Conservation (phyloP, 2,113 vertebrate species). For the Halichoerus grypus region DNA sequence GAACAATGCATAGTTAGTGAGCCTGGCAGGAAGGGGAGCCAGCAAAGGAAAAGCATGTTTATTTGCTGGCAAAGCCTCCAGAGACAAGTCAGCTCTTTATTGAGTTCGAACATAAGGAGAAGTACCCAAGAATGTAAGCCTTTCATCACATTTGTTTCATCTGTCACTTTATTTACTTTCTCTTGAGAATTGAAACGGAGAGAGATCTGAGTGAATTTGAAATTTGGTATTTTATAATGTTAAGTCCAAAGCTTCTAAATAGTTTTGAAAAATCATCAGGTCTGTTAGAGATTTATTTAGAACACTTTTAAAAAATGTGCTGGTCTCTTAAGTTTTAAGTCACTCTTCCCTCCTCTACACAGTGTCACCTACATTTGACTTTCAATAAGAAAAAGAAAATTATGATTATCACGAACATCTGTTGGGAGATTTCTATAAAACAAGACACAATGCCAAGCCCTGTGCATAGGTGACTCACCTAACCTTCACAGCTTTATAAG, state of each 20-base stretch:
- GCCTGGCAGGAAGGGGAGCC: background rate
- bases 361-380: background rate
- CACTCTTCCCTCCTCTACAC: background rate
- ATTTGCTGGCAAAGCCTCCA: conserved; percentile 53
- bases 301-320: conserved; percentile 25
- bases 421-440: background rate
- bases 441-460: background rate
- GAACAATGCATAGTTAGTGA: background rate
- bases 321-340: conserved; percentile 30
- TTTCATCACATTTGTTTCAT: conserved; percentile 74
- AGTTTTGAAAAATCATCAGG: conserved; percentile 62
- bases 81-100: conserved; percentile 55
- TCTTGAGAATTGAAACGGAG: conserved; percentile 69
- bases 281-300: conserved; percentile 62
- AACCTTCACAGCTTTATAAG: background rate
- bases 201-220: conserved; percentile 75
- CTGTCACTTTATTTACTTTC: conserved; percentile 73
- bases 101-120: conserved; percentile 73
- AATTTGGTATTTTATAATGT: conserved; percentile 73
- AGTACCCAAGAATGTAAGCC: conserved; percentile 49
- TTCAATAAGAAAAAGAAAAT: conserved; percentile 17
- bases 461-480: background rate
- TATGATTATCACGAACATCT: background rate
- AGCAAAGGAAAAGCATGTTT: conserved; percentile 22
- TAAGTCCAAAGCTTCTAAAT: conserved; percentile 57